A percentile compares a stretch with the other conserved stretches of the same genome.
phyloP scores from a whole-genome alignment of 2,888 invertebrate species.

The Drosophila gaucha region DNA sequence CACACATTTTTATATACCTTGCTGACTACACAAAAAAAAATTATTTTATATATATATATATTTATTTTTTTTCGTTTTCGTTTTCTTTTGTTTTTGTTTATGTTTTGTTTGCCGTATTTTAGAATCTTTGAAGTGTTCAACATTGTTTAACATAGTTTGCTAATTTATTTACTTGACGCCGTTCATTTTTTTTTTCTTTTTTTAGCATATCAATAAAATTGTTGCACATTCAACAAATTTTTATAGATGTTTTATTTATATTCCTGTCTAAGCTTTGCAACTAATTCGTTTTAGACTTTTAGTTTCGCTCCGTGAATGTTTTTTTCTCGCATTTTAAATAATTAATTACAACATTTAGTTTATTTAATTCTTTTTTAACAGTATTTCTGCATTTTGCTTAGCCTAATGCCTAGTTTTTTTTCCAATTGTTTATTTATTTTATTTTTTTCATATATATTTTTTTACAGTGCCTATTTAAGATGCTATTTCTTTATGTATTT shows the following conservation, averaged over 20 bases:
- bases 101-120: slow-evolving; percentile 41
- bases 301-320: not conserved
- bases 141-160: slow-evolving; percentile 66
- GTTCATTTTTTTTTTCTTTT: slow-evolving; percentile 4
- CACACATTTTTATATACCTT: slow-evolving; percentile 69
- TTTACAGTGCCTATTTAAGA: slow-evolving; percentile 52
- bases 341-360: slow-evolving; percentile 77
- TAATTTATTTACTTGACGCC: slow-evolving; percentile 63
- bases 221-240: slow-evolving; percentile 49
- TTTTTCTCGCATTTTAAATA: slow-evolving; percentile 54
- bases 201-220: slow-evolving; percentile 45
- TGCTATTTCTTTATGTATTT: slow-evolving; percentile 30
- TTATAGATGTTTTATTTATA: slow-evolving; percentile 29
- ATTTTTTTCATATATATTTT: slow-evolving; percentile 19
- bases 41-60: slow-evolving; percentile 43
- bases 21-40: slow-evolving; percentile 73
- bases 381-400: slow-evolving; percentile 25
- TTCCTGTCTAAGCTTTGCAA: slow-evolving; percentile 51
- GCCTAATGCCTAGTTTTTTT: slow-evolving; percentile 33
- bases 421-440: slow-evolving; percentile 23
- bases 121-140: slow-evolving; percentile 73
- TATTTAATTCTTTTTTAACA: slow-evolving; percentile 1
- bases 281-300: slow-evolving; percentile 30
- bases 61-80: slow-evolving; percentile 20
- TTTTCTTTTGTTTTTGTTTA: slow-evolving; percentile 17